Conservation (phyloP, 2,113 vertebrate species). For the Cyphomyrus plagiostoma region DNA sequence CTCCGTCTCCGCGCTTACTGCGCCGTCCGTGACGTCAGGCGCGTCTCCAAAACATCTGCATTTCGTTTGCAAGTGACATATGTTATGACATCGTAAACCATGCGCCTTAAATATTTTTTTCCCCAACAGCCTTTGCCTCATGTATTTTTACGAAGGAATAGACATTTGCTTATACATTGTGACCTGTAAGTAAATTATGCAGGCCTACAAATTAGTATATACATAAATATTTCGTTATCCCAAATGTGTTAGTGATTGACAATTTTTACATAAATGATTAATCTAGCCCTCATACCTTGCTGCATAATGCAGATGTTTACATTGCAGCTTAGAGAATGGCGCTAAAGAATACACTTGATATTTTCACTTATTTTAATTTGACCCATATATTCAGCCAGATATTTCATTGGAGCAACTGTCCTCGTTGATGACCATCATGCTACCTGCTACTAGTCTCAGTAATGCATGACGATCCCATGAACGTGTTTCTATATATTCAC, state of each 20-base stretch:
- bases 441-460: not conserved
- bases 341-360: not conserved
- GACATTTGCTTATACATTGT: not conserved
- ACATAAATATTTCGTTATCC: not conserved
- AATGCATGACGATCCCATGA: not conserved
- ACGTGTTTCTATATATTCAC: not conserved
- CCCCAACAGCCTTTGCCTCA: not conserved
- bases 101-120: not conserved
- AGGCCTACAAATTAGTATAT: not conserved
- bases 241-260: not conserved
- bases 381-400: not conserved
- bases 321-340: not conserved
- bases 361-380: not conserved
- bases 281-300: not conserved
- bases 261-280: not conserved
- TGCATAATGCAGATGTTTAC: not conserved
- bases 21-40: constrained; percentile 15
- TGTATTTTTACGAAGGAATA: not conserved
- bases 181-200: not conserved
- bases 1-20: not conserved
- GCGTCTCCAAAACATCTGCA: not conserved
- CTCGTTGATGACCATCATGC: not conserved
- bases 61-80: not conserved
- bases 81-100: not conserved
- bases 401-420: not conserved